phyloP scores from a whole-genome alignment of 2,113 vertebrate genomes.

The Rissa tridactyla region DNA sequence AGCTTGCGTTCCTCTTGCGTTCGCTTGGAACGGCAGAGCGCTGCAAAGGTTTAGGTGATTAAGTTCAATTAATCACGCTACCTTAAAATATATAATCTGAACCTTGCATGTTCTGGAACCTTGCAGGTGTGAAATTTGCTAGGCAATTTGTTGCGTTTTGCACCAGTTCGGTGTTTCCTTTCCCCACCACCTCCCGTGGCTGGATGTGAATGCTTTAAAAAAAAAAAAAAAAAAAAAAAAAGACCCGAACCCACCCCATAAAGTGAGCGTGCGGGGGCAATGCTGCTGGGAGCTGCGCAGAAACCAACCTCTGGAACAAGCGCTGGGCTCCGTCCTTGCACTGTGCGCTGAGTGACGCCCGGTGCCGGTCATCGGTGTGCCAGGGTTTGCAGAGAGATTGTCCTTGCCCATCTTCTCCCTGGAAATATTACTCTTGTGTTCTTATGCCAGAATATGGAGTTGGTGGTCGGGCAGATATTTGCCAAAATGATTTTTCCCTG shows the following conservation, averaged over 20 bases:
- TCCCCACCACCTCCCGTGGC: rapidly evolving
- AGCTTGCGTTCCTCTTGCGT: rapidly evolving
- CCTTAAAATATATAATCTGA: rapidly evolving
- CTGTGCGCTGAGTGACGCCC: neutral
- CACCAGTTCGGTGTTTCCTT: neutral
- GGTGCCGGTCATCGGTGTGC: rapidly evolving
- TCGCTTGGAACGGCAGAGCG: neutral
- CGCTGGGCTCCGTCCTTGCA: rapidly evolving
- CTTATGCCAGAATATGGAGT: neutral
- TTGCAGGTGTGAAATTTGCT: neutral
- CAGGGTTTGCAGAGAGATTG: neutral
- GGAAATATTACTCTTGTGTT: neutral
- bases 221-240: neutral
- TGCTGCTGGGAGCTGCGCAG: neutral
- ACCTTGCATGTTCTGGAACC: rapidly evolving
- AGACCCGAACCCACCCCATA: neutral
- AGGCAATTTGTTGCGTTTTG: rapidly evolving
- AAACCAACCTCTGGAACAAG: neutral
- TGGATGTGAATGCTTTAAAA: neutral
- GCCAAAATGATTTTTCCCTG: neutral
- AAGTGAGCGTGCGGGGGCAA: rapidly evolving
- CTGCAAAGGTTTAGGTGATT: neutral
- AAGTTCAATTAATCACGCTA: neutral
- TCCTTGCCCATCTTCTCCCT: neutral
- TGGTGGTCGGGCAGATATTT: neutral